Evolutionary conservation across 37 sponge, comb jelly and placozoan species (phyloP).

Genomic region (Beroe ovata): DNA sequence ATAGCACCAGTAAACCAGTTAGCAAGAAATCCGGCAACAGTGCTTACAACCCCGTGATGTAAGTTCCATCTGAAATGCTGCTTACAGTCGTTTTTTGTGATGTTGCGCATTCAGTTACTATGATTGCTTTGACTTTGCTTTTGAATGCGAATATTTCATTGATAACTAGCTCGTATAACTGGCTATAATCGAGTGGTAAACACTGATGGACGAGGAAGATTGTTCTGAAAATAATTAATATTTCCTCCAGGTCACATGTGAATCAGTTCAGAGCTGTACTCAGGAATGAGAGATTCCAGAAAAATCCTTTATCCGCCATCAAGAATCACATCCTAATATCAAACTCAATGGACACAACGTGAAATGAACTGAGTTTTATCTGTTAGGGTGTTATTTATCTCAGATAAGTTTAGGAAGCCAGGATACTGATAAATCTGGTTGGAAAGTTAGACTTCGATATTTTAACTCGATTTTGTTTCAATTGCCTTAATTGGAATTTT

Average conservation of each 20-base stretch:
- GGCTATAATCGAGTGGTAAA: neutral
- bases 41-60: neutral
- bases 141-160: too few species aligned
- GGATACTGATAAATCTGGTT: too few species aligned
- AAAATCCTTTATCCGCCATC: slow-evolving; percentile 6
- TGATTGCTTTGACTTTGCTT: too few species aligned
- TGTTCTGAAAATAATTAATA: too few species aligned
- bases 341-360: neutral
- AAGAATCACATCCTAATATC: slow-evolving; percentile 1
- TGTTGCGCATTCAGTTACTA: too few species aligned
- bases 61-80: neutral
- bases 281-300: neutral
- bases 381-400: neutral
- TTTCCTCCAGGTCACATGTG: slow-evolving; percentile 14
- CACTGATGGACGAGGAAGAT: too few species aligned
- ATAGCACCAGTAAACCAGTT: neutral
- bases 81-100: too few species aligned
- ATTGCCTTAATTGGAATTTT: too few species aligned
- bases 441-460: too few species aligned
- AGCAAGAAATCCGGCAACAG: neutral
- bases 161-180: neutral
- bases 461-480: too few species aligned
- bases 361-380: neutral
- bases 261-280: slow-evolving; percentile 6
- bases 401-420: neutral